Evolutionary conservation across 2,888 invertebrate species (phyloP).

Genomic region (Caradrina clavipalpis): DNA sequence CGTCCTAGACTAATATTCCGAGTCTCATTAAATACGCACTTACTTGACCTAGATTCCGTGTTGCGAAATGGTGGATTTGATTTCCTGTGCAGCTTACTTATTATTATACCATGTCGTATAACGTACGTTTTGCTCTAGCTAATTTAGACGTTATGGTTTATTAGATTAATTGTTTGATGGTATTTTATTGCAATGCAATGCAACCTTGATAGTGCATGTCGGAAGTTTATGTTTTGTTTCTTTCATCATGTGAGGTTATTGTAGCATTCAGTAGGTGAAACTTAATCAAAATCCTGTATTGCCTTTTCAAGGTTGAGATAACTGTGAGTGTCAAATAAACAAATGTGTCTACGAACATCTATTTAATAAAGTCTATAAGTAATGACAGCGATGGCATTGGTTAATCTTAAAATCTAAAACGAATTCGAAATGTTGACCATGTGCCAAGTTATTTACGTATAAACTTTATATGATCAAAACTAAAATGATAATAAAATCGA

Average conservation of each 20-base stretch:
- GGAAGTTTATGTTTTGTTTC: conserved; percentile 27
- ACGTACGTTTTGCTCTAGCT: conserved; percentile 4
- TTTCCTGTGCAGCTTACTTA: conserved; percentile 62
- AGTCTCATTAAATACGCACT: conserved; percentile 70
- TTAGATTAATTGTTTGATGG: conserved; percentile 49
- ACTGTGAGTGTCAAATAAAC: conserved; percentile 9
- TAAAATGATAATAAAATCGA: conserved; percentile 58
- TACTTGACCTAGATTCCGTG: conserved; percentile 76
- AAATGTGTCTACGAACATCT: conserved; percentile 63
- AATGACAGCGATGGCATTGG: conserved; percentile 62
- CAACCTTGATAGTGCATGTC: conserved; percentile 29
- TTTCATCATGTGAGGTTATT: conserved; percentile 20
- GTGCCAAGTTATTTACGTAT: conserved; percentile 68
- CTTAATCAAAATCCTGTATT: conserved; percentile 21
- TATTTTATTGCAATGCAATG: conserved; percentile 21
- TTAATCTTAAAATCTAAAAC: conserved; percentile 66
- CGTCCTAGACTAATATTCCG: conserved; percentile 64
- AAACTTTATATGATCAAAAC: conserved; percentile 55
- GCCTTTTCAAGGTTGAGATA: conserved; percentile 24
- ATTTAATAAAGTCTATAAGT: conserved; percentile 63
- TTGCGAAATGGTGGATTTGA: conserved; percentile 69
- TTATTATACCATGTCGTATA: conserved; percentile 19
- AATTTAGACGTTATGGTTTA: conserved; percentile 52
- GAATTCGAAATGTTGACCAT: conserved; percentile 64
- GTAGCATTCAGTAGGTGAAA: conserved; percentile 2